Conservation (phyloP, 2,888 invertebrate species). For the Philaethria dido region DNA sequence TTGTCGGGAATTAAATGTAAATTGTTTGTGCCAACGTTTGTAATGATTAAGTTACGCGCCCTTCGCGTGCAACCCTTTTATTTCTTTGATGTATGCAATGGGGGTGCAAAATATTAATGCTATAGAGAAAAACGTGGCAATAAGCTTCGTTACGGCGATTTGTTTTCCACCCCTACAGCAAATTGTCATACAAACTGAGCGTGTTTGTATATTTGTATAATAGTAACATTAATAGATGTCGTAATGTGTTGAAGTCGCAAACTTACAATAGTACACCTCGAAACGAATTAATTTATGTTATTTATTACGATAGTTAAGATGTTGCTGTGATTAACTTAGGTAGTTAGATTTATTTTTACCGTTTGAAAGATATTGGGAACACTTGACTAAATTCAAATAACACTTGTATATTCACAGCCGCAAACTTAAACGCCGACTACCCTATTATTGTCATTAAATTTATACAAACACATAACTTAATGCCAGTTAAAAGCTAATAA, state of each 20-base stretch:
- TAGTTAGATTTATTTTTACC: constrained; percentile 56
- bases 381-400: constrained; percentile 48
- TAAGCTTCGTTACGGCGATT: constrained; percentile 77
- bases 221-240: constrained; percentile 68
- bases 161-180: constrained; percentile 71
- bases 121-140: constrained; percentile 71
- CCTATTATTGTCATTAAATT: neutral
- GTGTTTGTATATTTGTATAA: constrained; percentile 74
- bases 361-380: constrained; percentile 44
- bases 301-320: constrained; percentile 67
- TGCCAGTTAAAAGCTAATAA: neutral
- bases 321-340: constrained; percentile 75
- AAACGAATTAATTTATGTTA: constrained; percentile 74
- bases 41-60: constrained; percentile 78
- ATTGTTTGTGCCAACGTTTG: constrained; percentile 81
- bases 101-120: constrained; percentile 80
- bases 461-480: constrained; percentile 2
- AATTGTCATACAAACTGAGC: constrained; percentile 72
- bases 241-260: constrained; percentile 57
- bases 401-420: constrained; percentile 48
- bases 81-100: constrained; percentile 80
- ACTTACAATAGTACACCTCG: constrained; percentile 58
- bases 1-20: constrained; percentile 66
- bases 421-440: neutral
- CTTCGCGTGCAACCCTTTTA: constrained; percentile 76